phyloP scores from a whole-genome alignment of 1,140 invertebrate species.

The Macrobrachium nipponense region DNA sequence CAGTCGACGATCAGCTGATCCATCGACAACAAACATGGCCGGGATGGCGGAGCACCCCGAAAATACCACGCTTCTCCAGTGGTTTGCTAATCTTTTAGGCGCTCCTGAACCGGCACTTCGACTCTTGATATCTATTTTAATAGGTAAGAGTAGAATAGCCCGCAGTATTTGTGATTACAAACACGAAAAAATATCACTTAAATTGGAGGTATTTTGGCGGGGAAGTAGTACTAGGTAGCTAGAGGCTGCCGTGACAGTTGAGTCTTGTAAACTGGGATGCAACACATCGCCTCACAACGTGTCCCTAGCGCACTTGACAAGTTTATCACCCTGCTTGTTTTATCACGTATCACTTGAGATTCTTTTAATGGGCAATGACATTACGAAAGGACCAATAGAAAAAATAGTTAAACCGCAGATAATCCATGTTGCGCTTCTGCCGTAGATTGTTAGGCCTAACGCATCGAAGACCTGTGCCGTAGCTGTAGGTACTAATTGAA shows the following conservation, averaged over 20 bases:
- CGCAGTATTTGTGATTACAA: background rate
- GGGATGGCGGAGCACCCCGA: slow-evolving; percentile 7
- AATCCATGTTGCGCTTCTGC: too few relatives aligned
- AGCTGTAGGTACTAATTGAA: too few relatives aligned
- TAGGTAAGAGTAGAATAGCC: slow-evolving; percentile 70
- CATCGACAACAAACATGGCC: slow-evolving; percentile 60
- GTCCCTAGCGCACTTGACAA: too few relatives aligned
- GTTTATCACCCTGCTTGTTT: too few relatives aligned
- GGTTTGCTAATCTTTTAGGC: slow-evolving; percentile 66
- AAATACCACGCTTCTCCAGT: slow-evolving; percentile 30
- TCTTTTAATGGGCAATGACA: too few relatives aligned
- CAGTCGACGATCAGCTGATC: slow-evolving; percentile 58
- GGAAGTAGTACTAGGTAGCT: too few relatives aligned
- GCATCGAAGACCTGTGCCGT: too few relatives aligned
- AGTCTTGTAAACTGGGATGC: background rate
- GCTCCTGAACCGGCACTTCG: slow-evolving; percentile 75
- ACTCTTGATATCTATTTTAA: slow-evolving; percentile 77
- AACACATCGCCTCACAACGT: too few relatives aligned
- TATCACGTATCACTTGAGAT: too few relatives aligned
- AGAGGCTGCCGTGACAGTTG: background rate
- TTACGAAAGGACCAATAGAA: too few relatives aligned
- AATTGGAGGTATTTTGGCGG: slow-evolving; percentile 2
- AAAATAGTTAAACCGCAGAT: too few relatives aligned
- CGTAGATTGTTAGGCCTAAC: too few relatives aligned
- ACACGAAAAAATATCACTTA: background rate